Conservation (phyloP, 2,797 vertebrate genomes). For the Acipenser transmontanus region DNA sequence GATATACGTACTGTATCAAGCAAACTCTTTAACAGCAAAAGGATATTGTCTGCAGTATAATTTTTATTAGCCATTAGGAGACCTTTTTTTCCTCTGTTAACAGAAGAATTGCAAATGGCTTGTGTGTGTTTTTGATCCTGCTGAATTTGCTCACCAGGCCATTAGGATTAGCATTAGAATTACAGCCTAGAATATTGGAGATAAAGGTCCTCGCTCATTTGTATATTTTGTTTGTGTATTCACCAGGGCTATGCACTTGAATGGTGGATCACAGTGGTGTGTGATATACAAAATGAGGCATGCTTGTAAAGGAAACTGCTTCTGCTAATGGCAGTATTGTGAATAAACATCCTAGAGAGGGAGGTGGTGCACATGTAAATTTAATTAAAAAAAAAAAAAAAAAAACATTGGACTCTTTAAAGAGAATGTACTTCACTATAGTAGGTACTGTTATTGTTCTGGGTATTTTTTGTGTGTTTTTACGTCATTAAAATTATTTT, state of each 20-base stretch:
- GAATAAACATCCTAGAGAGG: constrained; percentile 22
- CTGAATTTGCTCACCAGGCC: constrained; percentile 47
- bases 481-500: no score
- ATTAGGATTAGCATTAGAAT: constrained; percentile 69
- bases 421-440: no score
- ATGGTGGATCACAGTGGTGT: constrained; percentile 19
- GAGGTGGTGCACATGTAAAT: constrained; percentile 26
- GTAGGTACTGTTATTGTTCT: no score
- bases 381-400: neutral
- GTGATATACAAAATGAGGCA: constrained; percentile 42
- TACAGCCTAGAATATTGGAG: constrained; percentile 52
- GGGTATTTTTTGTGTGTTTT: no score
- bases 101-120: constrained; percentile 42
- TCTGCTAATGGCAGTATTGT: constrained; percentile 27
- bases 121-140: constrained; percentile 30
- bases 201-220: constrained; percentile 40
- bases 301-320: constrained; percentile 33
- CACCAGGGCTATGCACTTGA: constrained; percentile 35
- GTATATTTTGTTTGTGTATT: constrained; percentile 69
- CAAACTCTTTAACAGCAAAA: constrained; percentile 4
- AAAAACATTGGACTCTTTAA: no score
- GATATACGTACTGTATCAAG: constrained; percentile 1
- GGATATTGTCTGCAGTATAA: constrained; percentile 1
- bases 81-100: constrained; percentile 14
- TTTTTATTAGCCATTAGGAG: constrained; percentile 14